These are phyloP conservation scores for Vannuccia rotundouncinata DNA, from an alignment of 2,888 invertebrate species.

Conservation along the genomic window DNA sequence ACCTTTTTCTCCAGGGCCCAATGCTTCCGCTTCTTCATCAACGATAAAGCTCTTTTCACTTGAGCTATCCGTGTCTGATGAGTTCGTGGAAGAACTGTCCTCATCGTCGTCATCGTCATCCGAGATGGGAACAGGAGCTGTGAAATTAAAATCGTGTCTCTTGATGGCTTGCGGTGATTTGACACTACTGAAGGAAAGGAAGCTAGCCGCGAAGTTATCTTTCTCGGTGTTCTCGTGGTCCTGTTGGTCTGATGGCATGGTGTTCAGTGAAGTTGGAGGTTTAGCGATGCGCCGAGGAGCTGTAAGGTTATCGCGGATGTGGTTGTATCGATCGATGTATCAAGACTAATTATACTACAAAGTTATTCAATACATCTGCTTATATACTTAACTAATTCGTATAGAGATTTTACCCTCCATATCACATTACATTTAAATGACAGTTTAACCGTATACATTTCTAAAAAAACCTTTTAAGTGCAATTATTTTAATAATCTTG, in stretches of 20 bases:
- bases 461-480: too few species aligned
- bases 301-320: neutral
- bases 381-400: too few species aligned
- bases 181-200: neutral
- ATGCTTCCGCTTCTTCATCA: neutral
- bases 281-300: neutral
- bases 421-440: too few species aligned
- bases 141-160: neutral
- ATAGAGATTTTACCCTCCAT: too few species aligned
- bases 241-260: neutral
- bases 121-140: neutral
- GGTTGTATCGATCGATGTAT: too few species aligned
- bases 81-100: too few species aligned
- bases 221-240: neutral
- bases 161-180: conserved; percentile 1
- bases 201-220: neutral
- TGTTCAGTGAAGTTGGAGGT: neutral
- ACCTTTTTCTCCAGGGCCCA: neutral
- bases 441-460: too few species aligned
- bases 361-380: too few species aligned
- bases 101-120: neutral
- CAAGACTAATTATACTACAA: too few species aligned
- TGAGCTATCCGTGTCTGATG: neutral
- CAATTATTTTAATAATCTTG: too few species aligned
- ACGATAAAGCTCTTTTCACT: neutral